These are phyloP conservation scores for Brachionus paranguensis DNA, from an alignment of 1,140 invertebrate genomes.

Conservation along the genomic window DNA sequence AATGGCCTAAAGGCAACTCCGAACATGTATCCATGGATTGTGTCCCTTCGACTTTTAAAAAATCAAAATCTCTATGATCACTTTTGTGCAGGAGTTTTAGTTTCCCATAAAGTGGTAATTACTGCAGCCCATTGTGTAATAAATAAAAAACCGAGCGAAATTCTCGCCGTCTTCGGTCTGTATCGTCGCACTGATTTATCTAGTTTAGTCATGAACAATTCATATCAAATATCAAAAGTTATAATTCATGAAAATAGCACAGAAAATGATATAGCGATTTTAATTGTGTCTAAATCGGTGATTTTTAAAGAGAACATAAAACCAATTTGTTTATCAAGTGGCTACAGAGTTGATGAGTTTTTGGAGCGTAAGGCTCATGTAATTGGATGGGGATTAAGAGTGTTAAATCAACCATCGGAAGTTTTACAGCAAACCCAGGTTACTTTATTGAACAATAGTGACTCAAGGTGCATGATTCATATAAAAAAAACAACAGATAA, in stretches of 20 bases:
- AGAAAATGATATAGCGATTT: constrained; percentile 3
- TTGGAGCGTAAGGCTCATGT: not conserved
- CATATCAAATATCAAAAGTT: not conserved
- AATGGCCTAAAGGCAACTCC: not conserved
- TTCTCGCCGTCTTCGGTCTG: constrained; percentile 14
- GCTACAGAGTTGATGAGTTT: not conserved
- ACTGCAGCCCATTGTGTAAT: constrained; percentile 35
- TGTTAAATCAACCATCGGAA: not conserved
- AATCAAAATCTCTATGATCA: constrained; percentile 34
- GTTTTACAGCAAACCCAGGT: not conserved
- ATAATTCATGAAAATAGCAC: constrained; percentile 27
- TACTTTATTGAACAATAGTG: not conserved
- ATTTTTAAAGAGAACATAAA: not conserved
- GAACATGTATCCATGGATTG: constrained; percentile 17
- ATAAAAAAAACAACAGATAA: not conserved
- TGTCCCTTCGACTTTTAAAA: constrained; percentile 5
- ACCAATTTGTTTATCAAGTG: constrained; percentile 17
- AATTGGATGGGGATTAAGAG: constrained; percentile 18
- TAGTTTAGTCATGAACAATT: not conserved
- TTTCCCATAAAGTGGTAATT: not conserved
- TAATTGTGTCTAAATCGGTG: not conserved
- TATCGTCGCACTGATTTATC: constrained; percentile 24
- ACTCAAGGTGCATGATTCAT: not conserved
- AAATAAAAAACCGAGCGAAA: not conserved
- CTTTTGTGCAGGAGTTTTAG: constrained; percentile 26